phyloP scores from a whole-genome alignment of 2,888 invertebrate genomes.

The Hipparchia sbordonii region DNA sequence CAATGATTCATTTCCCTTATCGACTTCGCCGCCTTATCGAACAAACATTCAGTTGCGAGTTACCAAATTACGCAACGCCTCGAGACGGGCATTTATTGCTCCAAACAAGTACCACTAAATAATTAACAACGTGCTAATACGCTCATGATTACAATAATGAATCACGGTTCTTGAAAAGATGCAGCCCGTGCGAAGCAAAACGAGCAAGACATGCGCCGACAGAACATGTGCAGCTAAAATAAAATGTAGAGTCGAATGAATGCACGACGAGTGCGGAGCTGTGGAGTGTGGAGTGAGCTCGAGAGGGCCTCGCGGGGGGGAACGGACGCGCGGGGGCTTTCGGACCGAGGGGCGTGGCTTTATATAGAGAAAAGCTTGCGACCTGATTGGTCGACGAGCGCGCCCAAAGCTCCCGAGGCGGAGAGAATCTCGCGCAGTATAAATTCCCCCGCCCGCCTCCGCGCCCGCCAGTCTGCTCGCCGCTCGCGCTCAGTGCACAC shows the following conservation, averaged over 20 bases:
- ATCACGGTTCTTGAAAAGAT: conserved; percentile 53
- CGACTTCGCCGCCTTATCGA: conserved; percentile 15
- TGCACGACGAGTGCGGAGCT: conserved; percentile 40
- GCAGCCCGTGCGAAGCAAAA: background rate
- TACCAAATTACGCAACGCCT: conserved; percentile 9
- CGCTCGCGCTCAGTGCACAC: conserved; percentile 68
- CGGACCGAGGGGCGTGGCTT: conserved; percentile 56
- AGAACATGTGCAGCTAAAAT: conserved; percentile 26
- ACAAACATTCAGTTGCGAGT: background rate
- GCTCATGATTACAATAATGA: conserved; percentile 21
- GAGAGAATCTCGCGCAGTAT: conserved; percentile 55
- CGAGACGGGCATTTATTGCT: background rate
- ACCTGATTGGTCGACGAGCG: conserved; percentile 54
- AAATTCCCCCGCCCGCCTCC: conserved; percentile 69
- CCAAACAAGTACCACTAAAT: background rate
- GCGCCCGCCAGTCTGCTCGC: conserved; percentile 73
- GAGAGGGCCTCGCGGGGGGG: conserved; percentile 28
- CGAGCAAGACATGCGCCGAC: conserved; percentile 23
- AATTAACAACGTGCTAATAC: background rate
- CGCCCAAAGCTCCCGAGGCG: conserved; percentile 61
- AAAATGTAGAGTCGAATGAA: conserved; percentile 40
- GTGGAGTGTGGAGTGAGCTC: background rate
- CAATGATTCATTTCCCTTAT: conserved; percentile 20
- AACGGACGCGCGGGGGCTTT: conserved; percentile 45
- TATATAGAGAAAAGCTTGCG: conserved; percentile 72